These are phyloP conservation scores for Leucopsar rothschildi DNA, from an alignment of 2,113 vertebrate genomes.

Conservation along the genomic window DNA sequence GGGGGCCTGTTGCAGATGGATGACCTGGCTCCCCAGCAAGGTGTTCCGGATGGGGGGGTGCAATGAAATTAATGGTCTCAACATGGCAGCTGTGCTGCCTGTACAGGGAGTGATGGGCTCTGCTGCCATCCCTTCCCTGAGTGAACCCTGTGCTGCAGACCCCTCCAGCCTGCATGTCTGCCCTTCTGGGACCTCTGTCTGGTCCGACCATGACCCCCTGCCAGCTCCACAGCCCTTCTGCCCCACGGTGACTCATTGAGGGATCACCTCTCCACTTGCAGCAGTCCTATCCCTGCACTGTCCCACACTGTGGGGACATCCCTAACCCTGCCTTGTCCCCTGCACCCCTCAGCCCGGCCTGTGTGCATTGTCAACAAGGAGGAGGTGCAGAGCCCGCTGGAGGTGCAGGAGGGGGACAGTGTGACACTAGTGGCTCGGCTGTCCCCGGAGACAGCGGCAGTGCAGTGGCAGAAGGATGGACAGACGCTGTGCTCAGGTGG, in stretches of 20 bases:
- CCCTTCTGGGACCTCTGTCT: not conserved
- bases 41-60: accelerated
- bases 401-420: slow-evolving; percentile 76
- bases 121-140: accelerated
- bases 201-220: not conserved
- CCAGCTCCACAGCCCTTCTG: not conserved
- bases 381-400: slow-evolving; percentile 44
- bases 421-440: slow-evolving; percentile 78
- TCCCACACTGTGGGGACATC: accelerated
- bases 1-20: not conserved
- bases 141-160: not conserved
- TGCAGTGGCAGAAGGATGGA: slow-evolving; percentile 79
- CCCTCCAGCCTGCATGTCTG: not conserved
- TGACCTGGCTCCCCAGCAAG: not conserved
- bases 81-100: not conserved
- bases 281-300: accelerated
- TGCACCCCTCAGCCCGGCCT: accelerated
- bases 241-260: accelerated
- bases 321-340: not conserved
- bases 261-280: not conserved
- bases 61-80: not conserved
- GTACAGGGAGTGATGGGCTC: not conserved
- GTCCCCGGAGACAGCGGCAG: slow-evolving; percentile 64
- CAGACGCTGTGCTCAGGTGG: slow-evolving; percentile 65
- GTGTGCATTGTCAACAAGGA: slow-evolving; percentile 76